Evolutionary conservation across 1,140 invertebrate genomes (phyloP), one percentile per base, ranked within the genome.

Genomic region (Drosophila ficusphila): DNA sequence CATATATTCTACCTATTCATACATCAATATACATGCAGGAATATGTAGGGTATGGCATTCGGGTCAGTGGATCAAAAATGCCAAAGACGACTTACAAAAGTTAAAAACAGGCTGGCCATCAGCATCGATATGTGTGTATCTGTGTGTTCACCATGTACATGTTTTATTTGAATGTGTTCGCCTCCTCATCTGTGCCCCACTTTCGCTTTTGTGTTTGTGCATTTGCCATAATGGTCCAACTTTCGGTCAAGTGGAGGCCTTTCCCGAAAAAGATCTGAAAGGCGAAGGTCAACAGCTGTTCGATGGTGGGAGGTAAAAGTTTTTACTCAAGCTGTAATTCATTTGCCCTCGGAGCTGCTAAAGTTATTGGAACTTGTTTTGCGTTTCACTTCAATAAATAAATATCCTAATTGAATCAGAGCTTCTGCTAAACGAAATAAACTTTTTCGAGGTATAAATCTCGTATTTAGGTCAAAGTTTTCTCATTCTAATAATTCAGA

Each of bases 1-100:
- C 9, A 18, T 21, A 34, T 34, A 36, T 38, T 64, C 57, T 6
- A 21, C 36, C 34, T 49, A 65, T 65, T 56, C 56, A 44, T 48
- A 68, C 56, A 41, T 64, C 49, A 60, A 76, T 62, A 41, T 18
- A 36, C 47, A 49, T 44, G 36, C 31, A 51, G 29, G 31, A 39
- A 36, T 16, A 39, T 16, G n/a, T 38, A 25, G 34, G 36, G 25
- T 33, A 33, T 51, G 31, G 23, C 67, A 79, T 85, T 79, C 44
- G 56, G 81, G 81, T 85, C 81, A 85, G 76, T 85, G 57, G 81
- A 85, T 85, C 81, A 85, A 61, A 83, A 79, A 73, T 73, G 54
- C 69, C 78, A 77, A 68, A 78, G 79, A 83, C 79, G 76, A 77
- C 78, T 73, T 19, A 73, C 56, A 75, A 79, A 83, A 79, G 64